Base-by-base conservation (phyloP, 1,140 invertebrate genomes). In the Mamestra configurata region DNA sequence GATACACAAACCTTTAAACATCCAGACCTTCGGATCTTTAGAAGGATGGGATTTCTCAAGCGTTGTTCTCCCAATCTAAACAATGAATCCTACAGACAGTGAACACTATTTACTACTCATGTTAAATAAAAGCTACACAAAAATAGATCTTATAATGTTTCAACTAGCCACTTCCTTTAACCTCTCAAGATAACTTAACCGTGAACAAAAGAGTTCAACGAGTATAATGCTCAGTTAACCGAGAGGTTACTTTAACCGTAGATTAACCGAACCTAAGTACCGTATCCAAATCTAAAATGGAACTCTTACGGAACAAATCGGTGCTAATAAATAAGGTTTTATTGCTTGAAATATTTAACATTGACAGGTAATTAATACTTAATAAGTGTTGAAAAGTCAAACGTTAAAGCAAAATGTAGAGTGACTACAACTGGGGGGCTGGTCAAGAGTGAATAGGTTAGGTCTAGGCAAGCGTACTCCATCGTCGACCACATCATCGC, bases 221-320 rank as follows among this genome's bases (percentile, higher is more conserved):
- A 61, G 15, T 37, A 61, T 18, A 22, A 4, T 53, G 51, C 7
- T 53, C 51, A 37, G 15, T 35, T 61, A 61, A 61, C 57, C 31
- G 57, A 18, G n/a, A 4, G 27, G 31, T 35, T 61, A 61, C 31
- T 61, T 37, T n/a, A 35, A 15, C 27, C 31, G 57, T 35, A 61
- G 11, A 35, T 37, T n/a, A 35, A 6, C 27, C 15, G 27, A 61
- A 61, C 27, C 35, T 61, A 61, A 61, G 27, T 61, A 35, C 27
- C 57, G 57, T 61, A 18, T 53, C 46, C 46, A 31, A 59, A 59
- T 27, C 15, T 61, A 35, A n/a, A 61, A n/a, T 61, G 31, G 57
- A 18, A 13, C n/a, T 61, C n/a, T 59, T 59, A 59, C 3, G 24
- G 57, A 61, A 61, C 57, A 61, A 61, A 61, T 61, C n/a, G 57